phyloP scores from a whole-genome alignment of 2,888 invertebrate species.

The Ochropleura plecta region DNA sequence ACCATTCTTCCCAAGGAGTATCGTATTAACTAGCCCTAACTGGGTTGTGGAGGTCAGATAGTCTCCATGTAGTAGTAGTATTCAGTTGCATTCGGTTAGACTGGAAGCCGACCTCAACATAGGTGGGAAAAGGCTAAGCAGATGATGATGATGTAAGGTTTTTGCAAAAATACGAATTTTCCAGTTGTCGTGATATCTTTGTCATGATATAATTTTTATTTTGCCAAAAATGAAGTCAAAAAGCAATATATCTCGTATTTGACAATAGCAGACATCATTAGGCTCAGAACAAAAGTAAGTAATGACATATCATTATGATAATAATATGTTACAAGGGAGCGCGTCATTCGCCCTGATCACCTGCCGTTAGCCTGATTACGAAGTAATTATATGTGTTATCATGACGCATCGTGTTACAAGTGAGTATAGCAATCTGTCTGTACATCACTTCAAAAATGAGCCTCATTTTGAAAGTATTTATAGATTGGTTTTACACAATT shows the following conservation, averaged over 20 bases:
- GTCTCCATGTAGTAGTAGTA: no score
- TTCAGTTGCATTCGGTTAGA: no score
- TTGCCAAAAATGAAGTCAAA: neutral
- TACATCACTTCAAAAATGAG: conserved; percentile 6
- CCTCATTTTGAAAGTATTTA: conserved; percentile 1
- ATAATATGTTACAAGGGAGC: conserved; percentile 6
- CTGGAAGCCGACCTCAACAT: no score
- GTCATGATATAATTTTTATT: neutral
- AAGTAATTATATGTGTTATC: conserved; percentile 36
- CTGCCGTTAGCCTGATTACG: conserved; percentile 41
- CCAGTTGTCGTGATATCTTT: no score
- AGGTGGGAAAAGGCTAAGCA: no score
- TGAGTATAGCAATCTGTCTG: conserved; percentile 6
- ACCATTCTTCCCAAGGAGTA: no score
- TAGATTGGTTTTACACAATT: neutral
- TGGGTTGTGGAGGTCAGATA: no score
- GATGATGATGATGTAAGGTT: no score
- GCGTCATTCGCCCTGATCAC: conserved; percentile 25
- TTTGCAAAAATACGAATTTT: no score
- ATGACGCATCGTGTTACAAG: conserved; percentile 14
- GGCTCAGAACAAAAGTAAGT: conserved; percentile 9
- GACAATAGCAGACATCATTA: conserved; percentile 21
- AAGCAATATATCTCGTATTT: neutral
- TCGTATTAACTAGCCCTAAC: no score
- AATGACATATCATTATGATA: conserved; percentile 36